Evolutionary conservation across 1,140 invertebrate species (phyloP), one percentile per base, ranked within the genome.

Genomic region (Homalodisca vitripennis): DNA sequence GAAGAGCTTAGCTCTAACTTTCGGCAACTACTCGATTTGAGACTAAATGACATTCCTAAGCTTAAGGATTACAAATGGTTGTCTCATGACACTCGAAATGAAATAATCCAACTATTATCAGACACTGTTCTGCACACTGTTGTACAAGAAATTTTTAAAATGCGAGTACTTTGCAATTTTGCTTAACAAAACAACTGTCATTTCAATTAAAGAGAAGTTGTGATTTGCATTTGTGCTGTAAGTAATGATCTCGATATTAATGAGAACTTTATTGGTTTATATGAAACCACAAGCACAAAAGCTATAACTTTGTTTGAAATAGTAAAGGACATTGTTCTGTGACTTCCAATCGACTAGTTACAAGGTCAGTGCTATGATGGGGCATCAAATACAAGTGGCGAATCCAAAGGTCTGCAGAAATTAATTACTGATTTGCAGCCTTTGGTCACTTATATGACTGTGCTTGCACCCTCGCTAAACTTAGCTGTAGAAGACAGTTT

Each of bases 261-360:
- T 24, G 68, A 66, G 47, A 12, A 65, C 1, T 69, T 69, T 64
- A 17, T 69, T 12, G 68, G 68, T 27, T 65, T 46, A 24, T n/a
- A n/a, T n/a, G n/a, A n/a, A n/a, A 41, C 68, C 10, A 17, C 29
- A 65, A 47, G 34, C 53, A 66, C 65, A n/a, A 32, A 46, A 20
- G 63, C 69, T 67, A 2, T 41, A 31, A 70, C 31, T 27, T 48
- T 70, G 27, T 70, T 70, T 27, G 66, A 70, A n/a, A 70, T 66
- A 48, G 27, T 70, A 64, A n/a, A 66, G 46, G 62, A 64, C 65
- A 27, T 66, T 6, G 3, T 70, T 12, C 13, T 32, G 29, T 13
- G 46, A 26, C 67, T 70, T 12, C 22, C 34, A 6, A n/a, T 66
- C 13, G n/a, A 53, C 12, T 30, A 67, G 0, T 13, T 67, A 6